A percentile compares a stretch with the other conserved stretches of the same genome.
phyloP scores from a whole-genome alignment of 2,113 vertebrate genomes.

The Columba janthina region DNA sequence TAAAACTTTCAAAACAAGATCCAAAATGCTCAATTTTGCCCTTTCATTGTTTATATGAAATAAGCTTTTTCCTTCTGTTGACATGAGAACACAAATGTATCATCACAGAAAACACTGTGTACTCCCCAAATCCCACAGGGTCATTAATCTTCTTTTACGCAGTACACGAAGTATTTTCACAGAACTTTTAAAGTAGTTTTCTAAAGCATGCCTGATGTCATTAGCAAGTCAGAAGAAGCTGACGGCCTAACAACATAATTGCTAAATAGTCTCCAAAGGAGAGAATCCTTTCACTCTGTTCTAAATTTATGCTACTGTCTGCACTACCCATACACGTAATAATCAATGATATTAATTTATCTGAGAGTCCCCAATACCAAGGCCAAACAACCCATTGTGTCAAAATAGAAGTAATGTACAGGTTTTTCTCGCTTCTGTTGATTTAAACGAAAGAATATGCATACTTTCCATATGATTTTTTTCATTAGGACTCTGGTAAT shows the following conservation, averaged over 20 bases:
- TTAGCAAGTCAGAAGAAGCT: neutral
- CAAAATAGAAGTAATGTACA: neutral
- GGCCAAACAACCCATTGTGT: neutral
- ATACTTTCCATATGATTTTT: neutral
- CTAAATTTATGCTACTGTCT: neutral
- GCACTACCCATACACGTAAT: neutral
- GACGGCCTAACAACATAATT: neutral
- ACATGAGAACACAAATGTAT: neutral
- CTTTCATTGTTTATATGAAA: neutral
- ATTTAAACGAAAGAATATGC: neutral
- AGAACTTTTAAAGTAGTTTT: slow-evolving; percentile 23
- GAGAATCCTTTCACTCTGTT: neutral
- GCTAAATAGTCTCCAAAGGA: neutral
- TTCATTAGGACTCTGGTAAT: neutral
- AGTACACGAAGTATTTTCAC: neutral
- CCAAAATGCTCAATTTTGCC: neutral
- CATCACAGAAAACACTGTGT: slow-evolving; percentile 21
- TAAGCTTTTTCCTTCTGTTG: neutral
- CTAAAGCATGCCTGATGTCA: neutral
- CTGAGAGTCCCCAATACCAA: neutral
- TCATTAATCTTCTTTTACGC: neutral
- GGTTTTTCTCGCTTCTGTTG: neutral
- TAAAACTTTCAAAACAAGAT: neutral
- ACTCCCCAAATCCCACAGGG: neutral
- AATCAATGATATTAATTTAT: neutral